These are phyloP conservation scores for Coptodon rendalli DNA, from an alignment of 2,113 vertebrate species.

Conservation along the genomic window DNA sequence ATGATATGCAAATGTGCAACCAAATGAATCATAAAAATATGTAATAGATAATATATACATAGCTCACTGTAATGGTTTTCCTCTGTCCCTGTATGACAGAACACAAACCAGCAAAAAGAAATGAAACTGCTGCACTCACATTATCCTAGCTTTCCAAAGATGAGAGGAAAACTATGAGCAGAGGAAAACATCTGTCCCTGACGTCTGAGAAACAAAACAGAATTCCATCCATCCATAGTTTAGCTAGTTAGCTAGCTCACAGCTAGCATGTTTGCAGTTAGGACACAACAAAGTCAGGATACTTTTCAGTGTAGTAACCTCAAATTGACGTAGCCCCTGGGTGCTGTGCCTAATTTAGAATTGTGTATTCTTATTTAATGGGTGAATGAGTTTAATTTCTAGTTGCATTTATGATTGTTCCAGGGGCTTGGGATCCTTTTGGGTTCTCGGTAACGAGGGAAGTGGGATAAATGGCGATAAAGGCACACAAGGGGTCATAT, in stretches of 20 bases:
- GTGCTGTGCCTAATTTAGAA: neutral
- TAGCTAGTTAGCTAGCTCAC: neutral
- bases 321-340: neutral
- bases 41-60: neutral
- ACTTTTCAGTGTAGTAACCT: neutral
- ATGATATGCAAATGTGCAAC: neutral
- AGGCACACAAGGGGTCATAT: neutral
- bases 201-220: neutral
- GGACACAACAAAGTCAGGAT: neutral
- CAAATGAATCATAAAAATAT: neutral
- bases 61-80: neutral
- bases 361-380: neutral
- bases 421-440: neutral
- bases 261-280: neutral
- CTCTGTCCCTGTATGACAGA: neutral
- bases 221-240: neutral
- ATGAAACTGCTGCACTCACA: neutral
- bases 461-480: neutral
- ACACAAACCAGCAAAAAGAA: neutral
- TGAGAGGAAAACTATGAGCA: neutral
- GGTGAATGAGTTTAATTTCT: neutral
- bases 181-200: neutral
- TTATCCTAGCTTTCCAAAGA: neutral
- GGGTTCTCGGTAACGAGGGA: neutral
- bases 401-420: neutral